A percentile compares a stretch with the other conserved stretches of the same genome.
Evolutionary conservation across 2,797 vertebrate species (phyloP).

Genomic region (Sebastes kiyomatsui): DNA sequence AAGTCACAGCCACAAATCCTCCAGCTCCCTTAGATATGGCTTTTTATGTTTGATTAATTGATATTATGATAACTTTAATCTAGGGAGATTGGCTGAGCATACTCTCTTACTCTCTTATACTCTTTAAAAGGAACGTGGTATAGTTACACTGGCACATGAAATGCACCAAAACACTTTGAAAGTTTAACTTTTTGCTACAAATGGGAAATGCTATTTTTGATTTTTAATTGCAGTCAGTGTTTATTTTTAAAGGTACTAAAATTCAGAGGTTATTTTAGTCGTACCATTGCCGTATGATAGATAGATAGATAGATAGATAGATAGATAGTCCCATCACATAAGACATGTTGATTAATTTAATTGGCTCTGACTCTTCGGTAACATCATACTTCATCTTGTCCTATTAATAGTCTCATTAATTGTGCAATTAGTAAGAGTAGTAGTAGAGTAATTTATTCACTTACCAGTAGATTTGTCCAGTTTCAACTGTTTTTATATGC

Average conservation of each 20-base stretch:
- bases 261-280: background rate
- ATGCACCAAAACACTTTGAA: background rate
- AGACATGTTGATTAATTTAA: background rate
- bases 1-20: background rate
- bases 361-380: too few species aligned
- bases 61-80: background rate
- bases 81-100: background rate
- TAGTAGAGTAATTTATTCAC: background rate
- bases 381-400: background rate
- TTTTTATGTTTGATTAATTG: slow-evolving; percentile 1
- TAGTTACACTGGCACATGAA: background rate
- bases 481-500: background rate
- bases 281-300: background rate
- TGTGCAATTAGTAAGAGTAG: too few species aligned
- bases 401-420: too few species aligned
- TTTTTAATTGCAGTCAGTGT: background rate
- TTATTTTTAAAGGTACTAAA: background rate
- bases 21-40: background rate
- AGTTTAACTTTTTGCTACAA: background rate
- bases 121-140: background rate
- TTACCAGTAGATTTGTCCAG: background rate
- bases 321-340: background rate
- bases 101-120: too few species aligned
- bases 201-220: background rate
- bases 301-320: too few species aligned